A percentile compares a stretch with the other conserved stretches of the same genome.
Evolutionary conservation across 2,113 vertebrate genomes (phyloP).

Genomic region (Ardeotis arabs): DNA sequence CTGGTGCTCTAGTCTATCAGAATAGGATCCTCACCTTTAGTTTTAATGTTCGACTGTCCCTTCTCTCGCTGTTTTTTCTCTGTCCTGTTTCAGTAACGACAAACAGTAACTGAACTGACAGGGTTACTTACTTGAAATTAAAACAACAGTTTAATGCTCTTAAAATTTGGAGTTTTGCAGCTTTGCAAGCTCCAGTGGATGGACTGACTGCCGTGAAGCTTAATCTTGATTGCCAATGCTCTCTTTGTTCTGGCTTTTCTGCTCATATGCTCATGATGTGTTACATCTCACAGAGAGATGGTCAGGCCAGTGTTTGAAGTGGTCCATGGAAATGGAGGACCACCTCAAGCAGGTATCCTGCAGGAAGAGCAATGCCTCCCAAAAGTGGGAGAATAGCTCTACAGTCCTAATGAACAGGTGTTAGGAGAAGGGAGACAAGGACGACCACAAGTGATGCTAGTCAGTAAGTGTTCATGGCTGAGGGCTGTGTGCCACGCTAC

Average conservation of each 20-base stretch:
- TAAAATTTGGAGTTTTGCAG: background rate
- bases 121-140: background rate
- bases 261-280: background rate
- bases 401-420: background rate
- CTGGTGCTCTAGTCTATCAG: background rate
- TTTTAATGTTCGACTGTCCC: background rate
- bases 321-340: background rate
- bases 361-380: background rate
- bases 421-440: background rate
- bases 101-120: background rate
- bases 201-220: background rate
- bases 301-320: background rate
- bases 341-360: background rate
- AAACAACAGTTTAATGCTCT: constrained; percentile 4
- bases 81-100: background rate
- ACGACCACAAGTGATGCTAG: accelerated
- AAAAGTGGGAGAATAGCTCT: background rate
- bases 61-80: background rate
- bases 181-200: background rate
- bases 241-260: background rate
- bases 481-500: background rate
- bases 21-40: background rate
- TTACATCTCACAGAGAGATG: background rate
- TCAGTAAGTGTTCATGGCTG: background rate
- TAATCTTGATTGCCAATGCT: background rate